A percentile compares a stretch with the other conserved stretches of the same genome.
Evolutionary conservation across 1,140 invertebrate genomes (phyloP).

Genomic region (Zaprionus ornatus): DNA sequence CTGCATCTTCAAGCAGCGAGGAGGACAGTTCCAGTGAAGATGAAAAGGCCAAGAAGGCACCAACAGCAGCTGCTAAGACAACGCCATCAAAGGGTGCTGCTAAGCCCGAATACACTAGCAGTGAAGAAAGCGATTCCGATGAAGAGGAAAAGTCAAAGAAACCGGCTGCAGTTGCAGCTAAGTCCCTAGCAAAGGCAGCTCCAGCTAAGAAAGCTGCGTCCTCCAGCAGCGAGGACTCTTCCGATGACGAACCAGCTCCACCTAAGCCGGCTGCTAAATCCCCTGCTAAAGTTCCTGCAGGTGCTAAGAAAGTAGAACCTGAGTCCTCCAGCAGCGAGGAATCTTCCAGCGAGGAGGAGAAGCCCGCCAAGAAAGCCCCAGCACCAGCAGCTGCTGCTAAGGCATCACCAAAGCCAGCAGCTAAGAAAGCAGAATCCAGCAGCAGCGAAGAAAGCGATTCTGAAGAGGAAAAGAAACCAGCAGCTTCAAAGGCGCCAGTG

Average conservation of each 20-base stretch:
- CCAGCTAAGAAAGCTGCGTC: constrained; percentile 32
- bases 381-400: constrained; percentile 48
- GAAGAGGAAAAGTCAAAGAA: constrained; percentile 39
- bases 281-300: constrained; percentile 15
- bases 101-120: constrained; percentile 48
- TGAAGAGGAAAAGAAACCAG: constrained; percentile 44
- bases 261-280: constrained; percentile 54
- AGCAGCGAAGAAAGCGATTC: constrained; percentile 65
- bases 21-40: constrained; percentile 27
- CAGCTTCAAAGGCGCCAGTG: constrained; percentile 27
- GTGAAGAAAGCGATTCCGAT: constrained; percentile 61
- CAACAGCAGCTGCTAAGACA: constrained; percentile 51
- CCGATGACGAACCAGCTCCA: constrained; percentile 33
- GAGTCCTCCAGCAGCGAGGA: constrained; percentile 39
- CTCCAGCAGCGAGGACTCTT: constrained; percentile 42
- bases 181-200: constrained; percentile 13
- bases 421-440: constrained; percentile 43
- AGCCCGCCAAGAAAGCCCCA: constrained; percentile 33
- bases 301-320: constrained; percentile 40
- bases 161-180: constrained; percentile 17
- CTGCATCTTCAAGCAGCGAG: constrained; percentile 13
- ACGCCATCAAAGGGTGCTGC: constrained; percentile 6
- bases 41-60: constrained; percentile 34
- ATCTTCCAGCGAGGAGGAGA: constrained; percentile 35
- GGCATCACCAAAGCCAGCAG: neutral